These are phyloP conservation scores for Asobara japonica DNA, from an alignment of 1,140 invertebrate genomes.

Conservation along the genomic window DNA sequence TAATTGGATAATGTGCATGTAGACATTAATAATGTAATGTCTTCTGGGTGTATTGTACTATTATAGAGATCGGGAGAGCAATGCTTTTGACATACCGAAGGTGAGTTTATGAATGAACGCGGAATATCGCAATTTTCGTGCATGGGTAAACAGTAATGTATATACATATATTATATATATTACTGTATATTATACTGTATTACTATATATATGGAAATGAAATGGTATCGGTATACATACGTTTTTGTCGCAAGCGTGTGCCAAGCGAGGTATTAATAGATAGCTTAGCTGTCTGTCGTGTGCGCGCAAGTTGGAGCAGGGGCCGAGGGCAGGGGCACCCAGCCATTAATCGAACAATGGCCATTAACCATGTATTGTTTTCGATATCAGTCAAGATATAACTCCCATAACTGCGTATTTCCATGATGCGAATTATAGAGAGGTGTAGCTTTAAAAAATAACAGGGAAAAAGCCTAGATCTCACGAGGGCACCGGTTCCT, in stretches of 20 bases:
- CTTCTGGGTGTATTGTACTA: neutral
- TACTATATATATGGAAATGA: neutral
- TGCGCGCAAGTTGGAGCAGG: neutral
- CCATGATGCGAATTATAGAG: neutral
- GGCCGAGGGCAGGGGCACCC: conserved; percentile 19
- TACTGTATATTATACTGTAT: no score
- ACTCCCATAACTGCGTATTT: no score
- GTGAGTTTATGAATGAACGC: conserved; percentile 7
- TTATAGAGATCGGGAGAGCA: neutral
- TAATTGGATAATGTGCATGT: neutral
- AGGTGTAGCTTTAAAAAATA: neutral
- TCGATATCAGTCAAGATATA: no score
- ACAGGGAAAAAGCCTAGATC: neutral
- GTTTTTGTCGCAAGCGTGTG: conserved; percentile 23
- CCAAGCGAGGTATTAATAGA: conserved; percentile 42
- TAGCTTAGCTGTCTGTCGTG: conserved; percentile 26
- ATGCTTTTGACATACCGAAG: neutral
- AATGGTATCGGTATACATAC: neutral
- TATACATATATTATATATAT: no score
- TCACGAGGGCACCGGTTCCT: neutral
- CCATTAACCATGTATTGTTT: neutral
- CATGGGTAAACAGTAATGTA: neutral
- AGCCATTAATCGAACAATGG: neutral
- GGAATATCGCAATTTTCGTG: neutral
- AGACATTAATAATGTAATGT: neutral